phyloP scores from a whole-genome alignment of 2,797 vertebrate genomes.

The Phrynocephalus vlangalii region DNA sequence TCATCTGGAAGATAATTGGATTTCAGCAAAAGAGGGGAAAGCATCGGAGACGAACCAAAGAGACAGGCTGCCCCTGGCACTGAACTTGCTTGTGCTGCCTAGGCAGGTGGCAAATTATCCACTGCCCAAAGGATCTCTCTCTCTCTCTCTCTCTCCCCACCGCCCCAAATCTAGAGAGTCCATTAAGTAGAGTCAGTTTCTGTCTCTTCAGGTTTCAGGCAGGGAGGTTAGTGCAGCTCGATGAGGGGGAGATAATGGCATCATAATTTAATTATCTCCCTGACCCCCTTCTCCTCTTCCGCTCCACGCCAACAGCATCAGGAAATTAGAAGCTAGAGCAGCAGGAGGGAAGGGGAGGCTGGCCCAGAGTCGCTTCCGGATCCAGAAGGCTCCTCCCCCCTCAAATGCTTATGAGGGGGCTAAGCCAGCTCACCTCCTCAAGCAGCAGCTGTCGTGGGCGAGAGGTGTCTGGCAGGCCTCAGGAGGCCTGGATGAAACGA shows the following conservation, averaged over 20 bases:
- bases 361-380: background rate
- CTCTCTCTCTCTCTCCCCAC: background rate
- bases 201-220: conserved; percentile 42
- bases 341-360: background rate
- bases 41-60: conserved; percentile 9
- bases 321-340: background rate
- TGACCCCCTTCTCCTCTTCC: background rate
- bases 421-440: background rate
- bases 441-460: background rate
- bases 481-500: background rate
- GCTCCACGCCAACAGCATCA: background rate
- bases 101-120: conserved; percentile 26
- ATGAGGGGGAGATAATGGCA: conserved; percentile 37
- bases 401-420: background rate
- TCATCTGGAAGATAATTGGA: conserved; percentile 40
- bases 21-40: conserved; percentile 25
- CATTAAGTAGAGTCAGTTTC: conserved; percentile 35
- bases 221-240: conserved; percentile 22
- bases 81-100: conserved; percentile 20
- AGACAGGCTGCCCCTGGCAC: conserved; percentile 23
- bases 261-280: conserved; percentile 33
- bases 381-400: background rate
- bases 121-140: conserved; percentile 19
- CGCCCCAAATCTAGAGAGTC: conserved; percentile 8
- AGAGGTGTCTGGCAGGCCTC: background rate